Conservation (phyloP, 2,113 vertebrate genomes). For the Cyphomyrus plagiostoma region DNA sequence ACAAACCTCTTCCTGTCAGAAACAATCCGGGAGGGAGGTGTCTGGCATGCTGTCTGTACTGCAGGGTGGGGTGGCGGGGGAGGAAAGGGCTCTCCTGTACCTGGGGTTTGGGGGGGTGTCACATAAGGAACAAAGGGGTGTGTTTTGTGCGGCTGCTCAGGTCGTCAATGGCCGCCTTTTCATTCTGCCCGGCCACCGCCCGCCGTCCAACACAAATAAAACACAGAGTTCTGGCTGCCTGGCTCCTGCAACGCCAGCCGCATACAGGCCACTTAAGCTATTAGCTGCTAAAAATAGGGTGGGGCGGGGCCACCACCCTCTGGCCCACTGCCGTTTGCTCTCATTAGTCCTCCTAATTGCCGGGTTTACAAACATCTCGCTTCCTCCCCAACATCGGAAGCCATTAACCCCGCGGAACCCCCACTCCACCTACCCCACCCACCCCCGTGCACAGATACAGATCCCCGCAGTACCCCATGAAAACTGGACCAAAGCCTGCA, state of each 20-base stretch:
- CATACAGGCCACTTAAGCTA: not conserved
- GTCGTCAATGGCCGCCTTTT: not conserved
- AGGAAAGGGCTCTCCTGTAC: too few species aligned
- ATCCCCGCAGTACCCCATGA: not conserved
- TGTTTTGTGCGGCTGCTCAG: not conserved
- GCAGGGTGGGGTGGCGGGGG: not conserved
- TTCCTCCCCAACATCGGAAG: slow-evolving; percentile 1
- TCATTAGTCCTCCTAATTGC: slow-evolving; percentile 3
- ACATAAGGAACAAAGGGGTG: not conserved
- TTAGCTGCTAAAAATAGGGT: not conserved
- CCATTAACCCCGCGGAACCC: not conserved
- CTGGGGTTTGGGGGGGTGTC: too few species aligned
- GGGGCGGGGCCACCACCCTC: not conserved
- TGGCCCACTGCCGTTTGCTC: not conserved
- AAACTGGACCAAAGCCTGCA: not conserved
- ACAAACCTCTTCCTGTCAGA: slow-evolving; percentile 5
- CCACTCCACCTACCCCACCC: not conserved
- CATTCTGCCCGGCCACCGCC: not conserved
- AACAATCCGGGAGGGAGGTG: not conserved
- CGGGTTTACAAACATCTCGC: not conserved
- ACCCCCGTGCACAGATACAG: not conserved
- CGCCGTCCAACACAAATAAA: not conserved
- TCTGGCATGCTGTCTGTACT: not conserved
- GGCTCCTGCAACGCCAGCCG: too few species aligned
- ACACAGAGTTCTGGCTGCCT: not conserved